Evolutionary conservation across 2,113 vertebrate genomes (phyloP), one percentile per base, ranked within the genome.

Genomic region (Lepisosteus oculatus): DNA sequence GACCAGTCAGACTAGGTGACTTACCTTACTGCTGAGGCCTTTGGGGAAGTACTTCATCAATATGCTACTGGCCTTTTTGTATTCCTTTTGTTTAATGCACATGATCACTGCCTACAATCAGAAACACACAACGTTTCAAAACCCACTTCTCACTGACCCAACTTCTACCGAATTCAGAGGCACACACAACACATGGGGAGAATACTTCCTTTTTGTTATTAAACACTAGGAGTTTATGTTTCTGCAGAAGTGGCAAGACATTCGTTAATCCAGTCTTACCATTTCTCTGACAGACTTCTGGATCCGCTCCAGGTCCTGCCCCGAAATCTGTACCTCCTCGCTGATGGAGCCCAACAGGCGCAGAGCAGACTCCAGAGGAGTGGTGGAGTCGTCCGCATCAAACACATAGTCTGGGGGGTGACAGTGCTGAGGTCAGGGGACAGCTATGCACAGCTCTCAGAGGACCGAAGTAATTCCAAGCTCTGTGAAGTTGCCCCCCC

Each of bases 321-420:
- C 83, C 0, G 88, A 57, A 65, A 97, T 65, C 0, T 67, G 76
- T 42, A 85, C 84, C 0, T 93, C 88, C 1, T 76, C 56, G 0
- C 54, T 82, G 29, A 97, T 87, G 3, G 76, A 70, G 72, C 93
- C 88, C 77, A 99, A 83, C 17, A 96, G 72, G 0, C 47, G 61
- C 2, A 98, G 77, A 0, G 95, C 95, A 0, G 93, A 94, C 75
- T 98, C 96, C 1, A 99, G 84, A 0, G 96, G 94, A 1, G 90
- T 90, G 43, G 89, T 68, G 1, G 88, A 84, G 0, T 82, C 77
- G 44, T 95, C 85, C 14, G 81, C 71, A 14, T 94, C 93, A 69
- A 94, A 95, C 6, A 69, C 80, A 29, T 88, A 72, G 41, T 93
- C 96, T 98, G 77, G 3, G 69, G 14, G 43, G 15, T 65, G 43